Conservation (phyloP, 2,113 vertebrate genomes). For the Sceloporus tristichus region DNA sequence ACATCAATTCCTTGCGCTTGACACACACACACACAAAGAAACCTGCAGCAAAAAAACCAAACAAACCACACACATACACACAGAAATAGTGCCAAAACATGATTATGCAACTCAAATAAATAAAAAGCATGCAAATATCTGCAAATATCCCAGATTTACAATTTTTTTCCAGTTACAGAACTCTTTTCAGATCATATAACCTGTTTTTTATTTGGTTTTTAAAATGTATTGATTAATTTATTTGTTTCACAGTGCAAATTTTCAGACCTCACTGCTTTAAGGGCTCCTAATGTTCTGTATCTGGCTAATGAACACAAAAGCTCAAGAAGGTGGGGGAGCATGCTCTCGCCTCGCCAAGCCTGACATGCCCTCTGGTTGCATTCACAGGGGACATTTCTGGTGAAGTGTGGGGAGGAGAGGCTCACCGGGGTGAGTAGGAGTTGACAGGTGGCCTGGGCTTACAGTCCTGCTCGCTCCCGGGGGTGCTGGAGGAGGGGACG, state of each 20-base stretch:
- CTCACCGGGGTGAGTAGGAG: constrained; percentile 73
- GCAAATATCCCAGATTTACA: neutral
- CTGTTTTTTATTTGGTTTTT: neutral
- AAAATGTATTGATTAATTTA: neutral
- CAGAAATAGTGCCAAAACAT: neutral
- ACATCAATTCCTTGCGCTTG: neutral
- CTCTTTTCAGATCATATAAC: neutral
- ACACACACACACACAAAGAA: neutral
- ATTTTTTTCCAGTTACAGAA: constrained; percentile 10
- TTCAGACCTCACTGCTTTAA: neutral
- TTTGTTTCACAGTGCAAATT: neutral
- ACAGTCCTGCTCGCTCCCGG: constrained; percentile 67
- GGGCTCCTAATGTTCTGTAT: neutral
- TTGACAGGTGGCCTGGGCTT: constrained; percentile 65
- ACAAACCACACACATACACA: neutral
- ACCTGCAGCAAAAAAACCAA: neutral
- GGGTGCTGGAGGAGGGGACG: constrained; percentile 63
- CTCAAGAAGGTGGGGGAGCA: neutral
- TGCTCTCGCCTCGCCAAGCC: neutral
- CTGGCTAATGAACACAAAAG: constrained; percentile 1
- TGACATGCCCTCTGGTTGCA: neutral
- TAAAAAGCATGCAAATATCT: constrained; percentile 30
- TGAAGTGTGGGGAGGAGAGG: constrained; percentile 38
- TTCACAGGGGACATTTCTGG: constrained; percentile 3
- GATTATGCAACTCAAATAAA: neutral